A percentile compares a stretch with the other conserved stretches of the same genome.
phyloP scores from a whole-genome alignment of 1,140 invertebrate genomes.

The Drosophila busckii region DNA sequence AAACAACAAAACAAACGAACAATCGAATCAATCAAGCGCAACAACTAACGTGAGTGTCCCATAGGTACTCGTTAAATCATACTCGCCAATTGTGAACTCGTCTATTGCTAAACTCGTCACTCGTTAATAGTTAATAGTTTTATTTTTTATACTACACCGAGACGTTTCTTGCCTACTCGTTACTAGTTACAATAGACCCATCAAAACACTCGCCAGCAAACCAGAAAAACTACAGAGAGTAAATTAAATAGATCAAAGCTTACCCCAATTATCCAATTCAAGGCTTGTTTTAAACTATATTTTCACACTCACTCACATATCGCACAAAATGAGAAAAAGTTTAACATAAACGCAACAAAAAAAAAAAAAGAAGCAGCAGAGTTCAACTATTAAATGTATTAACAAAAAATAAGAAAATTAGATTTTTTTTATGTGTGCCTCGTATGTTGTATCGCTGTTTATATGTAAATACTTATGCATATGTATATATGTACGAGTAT shows the following conservation, averaged over 20 bases:
- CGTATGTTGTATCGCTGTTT: constrained; percentile 1
- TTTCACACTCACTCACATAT: constrained; percentile 17
- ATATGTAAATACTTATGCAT: background rate
- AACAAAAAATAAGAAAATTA: background rate
- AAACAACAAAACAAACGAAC: background rate
- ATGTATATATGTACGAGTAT: constrained; percentile 2
- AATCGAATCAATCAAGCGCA: constrained; percentile 8
- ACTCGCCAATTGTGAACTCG: background rate
- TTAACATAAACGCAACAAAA: constrained; percentile 8
- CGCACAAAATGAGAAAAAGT: no score
- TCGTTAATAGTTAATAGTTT: no score
- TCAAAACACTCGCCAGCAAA: constrained; percentile 1
- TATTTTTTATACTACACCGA: no score
- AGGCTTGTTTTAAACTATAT: background rate
- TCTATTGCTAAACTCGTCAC: no score
- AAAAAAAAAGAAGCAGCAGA: no score
- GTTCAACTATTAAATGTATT: constrained; percentile 5
- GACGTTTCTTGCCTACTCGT: no score
- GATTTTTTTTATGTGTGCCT: constrained; percentile 1
- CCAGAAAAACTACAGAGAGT: no score
- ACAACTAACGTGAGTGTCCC: constrained; percentile 1
- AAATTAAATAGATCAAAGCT: no score
- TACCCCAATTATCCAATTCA: no score
- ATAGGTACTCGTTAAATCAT: background rate
- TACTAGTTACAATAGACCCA: no score